Base-by-base conservation (phyloP, 1,140 invertebrate genomes). In the Ceratina japonica region DNA sequence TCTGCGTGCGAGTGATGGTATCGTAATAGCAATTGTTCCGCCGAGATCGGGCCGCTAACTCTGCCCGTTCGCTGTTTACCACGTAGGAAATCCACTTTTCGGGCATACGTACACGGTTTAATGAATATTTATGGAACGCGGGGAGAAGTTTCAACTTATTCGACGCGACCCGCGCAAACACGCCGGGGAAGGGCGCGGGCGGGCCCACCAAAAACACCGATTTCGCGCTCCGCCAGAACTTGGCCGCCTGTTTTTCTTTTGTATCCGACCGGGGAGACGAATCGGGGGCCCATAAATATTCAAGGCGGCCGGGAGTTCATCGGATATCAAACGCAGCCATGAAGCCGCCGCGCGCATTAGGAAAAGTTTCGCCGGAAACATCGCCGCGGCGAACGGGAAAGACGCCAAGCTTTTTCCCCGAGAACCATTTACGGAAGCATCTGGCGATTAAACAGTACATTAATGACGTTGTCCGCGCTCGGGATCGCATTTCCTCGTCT, bases 101-200 rank as follows among this genome's bases (percentile, higher is more conserved):
- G 2, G 27, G 12, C 16, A 44, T 3, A 24, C 12, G 7, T 16
- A 22, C 3, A 12, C 15, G n/a, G 18, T n/a, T 18, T 20, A 16
- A 54, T 75, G 62, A 75, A 75, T 75, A 75, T 75, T 65, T 75
- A 66, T 65, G n/a, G n/a, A 65, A 22, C 13, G 4, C n/a, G 27
- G 3, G 20, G 3, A 20, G 16, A 75, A 75, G 31, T 66, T 65
- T 22, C n/a, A 16, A 66, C n/a, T 75, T 24, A 4, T 8, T n/a
- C 59, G 24, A 20, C 27, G 51, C 37, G 49, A 66, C 8, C 51
- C n/a, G 62, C n/a, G 49, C 49, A 56, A 74, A 74, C 27, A 52
- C 49, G 18, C 15, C 24, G 20, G 54, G 64, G 44, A 31, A 54
- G 15, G 27, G 3, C 22, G 15, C 31, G 31, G n/a, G 63, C 16